These are phyloP conservation scores for Plagodis pulveraria DNA, from an alignment of 2,888 invertebrate species.

Conservation along the genomic window DNA sequence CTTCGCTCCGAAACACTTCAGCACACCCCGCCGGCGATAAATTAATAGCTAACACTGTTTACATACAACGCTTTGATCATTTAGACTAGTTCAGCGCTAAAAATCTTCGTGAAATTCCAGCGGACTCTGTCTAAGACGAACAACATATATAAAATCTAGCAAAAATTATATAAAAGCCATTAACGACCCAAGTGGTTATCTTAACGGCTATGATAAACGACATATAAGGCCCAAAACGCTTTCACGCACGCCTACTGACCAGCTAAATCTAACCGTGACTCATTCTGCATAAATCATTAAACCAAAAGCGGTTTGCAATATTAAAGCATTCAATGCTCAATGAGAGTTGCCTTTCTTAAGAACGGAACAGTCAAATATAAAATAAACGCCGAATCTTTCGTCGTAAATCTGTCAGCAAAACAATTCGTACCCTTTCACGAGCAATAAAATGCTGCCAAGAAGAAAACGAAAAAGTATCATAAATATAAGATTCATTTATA, in stretches of 20 bases:
- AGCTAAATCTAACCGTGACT: conserved; percentile 24
- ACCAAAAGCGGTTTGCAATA: conserved; percentile 40
- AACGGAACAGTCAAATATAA: conserved; percentile 72
- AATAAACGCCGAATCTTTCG: conserved; percentile 80
- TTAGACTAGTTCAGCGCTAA: not conserved
- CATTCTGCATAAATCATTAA: conserved; percentile 47
- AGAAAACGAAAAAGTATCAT: conserved; percentile 80
- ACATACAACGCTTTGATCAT: conserved; percentile 27
- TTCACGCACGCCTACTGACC: conserved; percentile 2
- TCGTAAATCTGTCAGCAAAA: conserved; percentile 84
- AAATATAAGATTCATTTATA: conserved; percentile 85
- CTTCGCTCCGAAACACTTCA: conserved; percentile 65
- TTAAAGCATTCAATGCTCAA: conserved; percentile 55
- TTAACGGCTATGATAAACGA: conserved; percentile 28
- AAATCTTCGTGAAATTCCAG: not conserved
- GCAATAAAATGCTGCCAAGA: conserved; percentile 82
- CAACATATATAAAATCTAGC: too few species aligned
- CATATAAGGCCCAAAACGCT: conserved; percentile 19
- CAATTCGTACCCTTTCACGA: conserved; percentile 84
- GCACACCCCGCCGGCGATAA: conserved; percentile 58
- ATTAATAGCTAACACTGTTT: conserved; percentile 65
- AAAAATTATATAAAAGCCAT: too few species aligned
- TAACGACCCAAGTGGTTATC: conserved; percentile 18
- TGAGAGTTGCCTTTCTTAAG: conserved; percentile 56
- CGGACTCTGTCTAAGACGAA: too few species aligned